Evolutionary conservation across 2,888 invertebrate species (phyloP).

Genomic region (Sepiola atlantica): DNA sequence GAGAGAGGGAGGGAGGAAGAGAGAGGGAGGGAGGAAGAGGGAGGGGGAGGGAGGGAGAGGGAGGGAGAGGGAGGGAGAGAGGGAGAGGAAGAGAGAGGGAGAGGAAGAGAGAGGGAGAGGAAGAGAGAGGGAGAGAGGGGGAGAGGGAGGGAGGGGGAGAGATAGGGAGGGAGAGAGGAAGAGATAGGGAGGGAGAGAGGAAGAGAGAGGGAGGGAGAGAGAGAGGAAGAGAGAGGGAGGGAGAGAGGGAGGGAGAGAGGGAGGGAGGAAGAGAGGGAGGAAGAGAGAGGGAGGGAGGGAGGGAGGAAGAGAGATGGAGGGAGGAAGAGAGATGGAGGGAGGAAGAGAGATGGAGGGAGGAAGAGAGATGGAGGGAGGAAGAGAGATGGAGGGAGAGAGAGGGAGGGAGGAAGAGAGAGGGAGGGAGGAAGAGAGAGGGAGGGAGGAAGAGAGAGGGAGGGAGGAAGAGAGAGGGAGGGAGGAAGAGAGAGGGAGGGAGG

Average conservation of each 20-base stretch:
- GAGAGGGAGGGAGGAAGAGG: neutral
- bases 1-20: neutral
- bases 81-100: neutral
- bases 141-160: neutral
- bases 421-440: no score
- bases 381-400: slow-evolving; percentile 16
- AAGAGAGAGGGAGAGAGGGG: neutral
- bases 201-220: neutral
- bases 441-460: neutral
- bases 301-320: slow-evolving; percentile 42
- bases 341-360: no score
- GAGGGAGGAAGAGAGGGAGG: slow-evolving; percentile 24
- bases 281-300: neutral
- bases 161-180: neutral
- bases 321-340: neutral
- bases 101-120: neutral
- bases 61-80: neutral
- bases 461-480: slow-evolving; percentile 1
- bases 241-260: neutral
- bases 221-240: neutral
- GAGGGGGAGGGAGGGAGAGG: neutral
- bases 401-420: no score
- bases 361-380: slow-evolving; percentile 24
- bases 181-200: neutral
- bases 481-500: neutral